Base-by-base conservation (phyloP, 2,113 vertebrate species). In the Osmerus eperlanus region DNA sequence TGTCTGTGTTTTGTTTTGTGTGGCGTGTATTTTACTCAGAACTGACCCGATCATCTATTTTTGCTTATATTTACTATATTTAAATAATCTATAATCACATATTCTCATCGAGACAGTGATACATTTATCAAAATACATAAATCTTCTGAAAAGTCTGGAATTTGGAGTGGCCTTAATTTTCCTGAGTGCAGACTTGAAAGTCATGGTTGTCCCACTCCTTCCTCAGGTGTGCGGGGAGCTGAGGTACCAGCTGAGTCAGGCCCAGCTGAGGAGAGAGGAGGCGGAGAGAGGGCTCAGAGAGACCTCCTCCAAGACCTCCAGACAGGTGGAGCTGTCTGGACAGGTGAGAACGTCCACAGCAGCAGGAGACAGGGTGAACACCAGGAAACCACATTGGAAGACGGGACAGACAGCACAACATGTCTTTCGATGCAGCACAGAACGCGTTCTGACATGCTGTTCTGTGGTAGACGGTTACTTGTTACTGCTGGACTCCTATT, bases 181-280 rank as follows among this genome's bases (percentile, higher is more conserved):
- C 36, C 23, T 36, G 68, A 13, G 55, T 60, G 55, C 55, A 67
- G 1, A 13, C 28, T 9, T 12, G 1, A 15, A 18, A 53, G 70
- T 73, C 32, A 36, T 71, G 62, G 63, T 65, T 69, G 14, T 47
- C 80, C 41, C 78, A 83, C 41, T 83, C 81, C 92, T 85, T 89
- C 87, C 91, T 77, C 90, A 98, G 97, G 91, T 95, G 84, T 94
- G 91, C 86, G 92, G 88, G 80, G 97, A 98, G 88, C 92, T 98
- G 83, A 93, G 90, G 65, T 94, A 94, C 86, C 95, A 95, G 80
- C 74, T 97, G 86, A 96, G 92, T 79, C 92, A 95, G 90, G 92
- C 87, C 69, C 88, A 92, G 87, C 90, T 96, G 90, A 94, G 94
- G 91, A 98, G 92, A 83, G 94, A 96, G 72, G 95, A 98, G 86